phyloP scores from a whole-genome alignment of 2,888 invertebrate species.

The Folsomia candida region DNA sequence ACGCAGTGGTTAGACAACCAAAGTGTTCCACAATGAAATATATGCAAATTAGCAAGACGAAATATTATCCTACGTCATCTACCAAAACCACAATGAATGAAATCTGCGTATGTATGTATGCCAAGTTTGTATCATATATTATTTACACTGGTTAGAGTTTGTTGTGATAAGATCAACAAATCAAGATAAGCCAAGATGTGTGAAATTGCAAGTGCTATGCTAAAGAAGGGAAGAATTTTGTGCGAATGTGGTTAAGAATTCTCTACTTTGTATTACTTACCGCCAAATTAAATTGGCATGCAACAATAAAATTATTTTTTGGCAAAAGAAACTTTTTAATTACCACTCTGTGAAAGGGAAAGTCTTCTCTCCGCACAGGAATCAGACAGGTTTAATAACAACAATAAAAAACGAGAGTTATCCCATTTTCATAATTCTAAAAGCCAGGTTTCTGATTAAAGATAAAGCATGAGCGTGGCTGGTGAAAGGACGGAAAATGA shows the following conservation, averaged over 20 bases:
- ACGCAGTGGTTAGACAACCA: neutral
- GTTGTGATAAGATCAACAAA: no score
- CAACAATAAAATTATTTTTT: neutral
- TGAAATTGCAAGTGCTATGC: neutral
- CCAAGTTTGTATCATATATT: neutral
- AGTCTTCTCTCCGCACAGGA: neutral
- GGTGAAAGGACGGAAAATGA: neutral
- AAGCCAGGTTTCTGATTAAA: slow-evolving; percentile 7
- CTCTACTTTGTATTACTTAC: neutral
- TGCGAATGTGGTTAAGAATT: no score
- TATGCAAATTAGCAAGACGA: neutral
- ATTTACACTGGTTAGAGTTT: no score
- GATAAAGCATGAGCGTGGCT: neutral
- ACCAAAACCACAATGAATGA: no score
- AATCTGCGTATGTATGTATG: no score
- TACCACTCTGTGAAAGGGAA: neutral
- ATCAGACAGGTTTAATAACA: slow-evolving; percentile 4
- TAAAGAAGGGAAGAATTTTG: no score
- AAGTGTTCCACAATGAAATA: neutral
- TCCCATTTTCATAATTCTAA: slow-evolving; percentile 13
- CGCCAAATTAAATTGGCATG: neutral
- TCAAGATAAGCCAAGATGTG: no score
- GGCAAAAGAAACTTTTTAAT: slow-evolving; percentile 8
- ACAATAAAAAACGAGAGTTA: slow-evolving; percentile 3
- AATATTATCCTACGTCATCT: neutral